phyloP scores from a whole-genome alignment of 1,140 invertebrate genomes.

The Steinernema khuongi region DNA sequence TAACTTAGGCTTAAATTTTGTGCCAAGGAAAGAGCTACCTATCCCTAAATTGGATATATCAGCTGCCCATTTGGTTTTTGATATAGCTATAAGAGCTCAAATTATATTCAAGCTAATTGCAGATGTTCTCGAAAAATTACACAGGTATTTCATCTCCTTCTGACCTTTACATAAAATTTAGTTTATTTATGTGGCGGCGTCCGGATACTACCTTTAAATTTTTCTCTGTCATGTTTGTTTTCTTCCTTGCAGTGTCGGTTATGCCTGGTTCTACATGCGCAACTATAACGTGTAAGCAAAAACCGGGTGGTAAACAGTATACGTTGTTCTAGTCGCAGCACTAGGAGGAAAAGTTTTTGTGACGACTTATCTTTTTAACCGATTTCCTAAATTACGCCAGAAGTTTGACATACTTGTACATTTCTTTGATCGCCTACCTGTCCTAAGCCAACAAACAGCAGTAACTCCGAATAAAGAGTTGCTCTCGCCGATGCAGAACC shows the following conservation, averaged over 20 bases:
- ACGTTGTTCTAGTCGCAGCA: slow-evolving; percentile 36
- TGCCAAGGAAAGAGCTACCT: slow-evolving; percentile 40
- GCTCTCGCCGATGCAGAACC: not conserved
- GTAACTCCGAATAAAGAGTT: not conserved
- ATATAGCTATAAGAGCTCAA: slow-evolving; percentile 46
- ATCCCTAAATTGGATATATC: slow-evolving; percentile 46
- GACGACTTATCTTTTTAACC: slow-evolving; percentile 49
- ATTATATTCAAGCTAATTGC: slow-evolving; percentile 40
- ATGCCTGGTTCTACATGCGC: slow-evolving; percentile 26
- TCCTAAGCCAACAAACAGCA: not conserved
- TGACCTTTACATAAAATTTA: slow-evolving; percentile 21
- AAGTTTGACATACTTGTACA: slow-evolving; percentile 48
- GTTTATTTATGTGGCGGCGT: slow-evolving; percentile 44
- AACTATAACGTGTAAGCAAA: slow-evolving; percentile 37
- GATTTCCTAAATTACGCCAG: slow-evolving; percentile 42
- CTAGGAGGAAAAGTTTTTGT: slow-evolving; percentile 47
- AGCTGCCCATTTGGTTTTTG: slow-evolving; percentile 51
- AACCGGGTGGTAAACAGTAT: not conserved
- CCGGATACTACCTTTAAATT: slow-evolving; percentile 45
- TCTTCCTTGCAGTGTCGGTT: slow-evolving; percentile 39
- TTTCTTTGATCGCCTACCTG: slow-evolving; percentile 47
- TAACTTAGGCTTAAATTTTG: slow-evolving; percentile 45
- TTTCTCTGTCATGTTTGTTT: slow-evolving; percentile 27
- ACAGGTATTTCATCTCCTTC: slow-evolving; percentile 21
- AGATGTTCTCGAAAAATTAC: slow-evolving; percentile 46